These are phyloP conservation scores for Lagorchestes hirsutus DNA, from an alignment of 2,797 vertebrate species.

Conservation along the genomic window DNA sequence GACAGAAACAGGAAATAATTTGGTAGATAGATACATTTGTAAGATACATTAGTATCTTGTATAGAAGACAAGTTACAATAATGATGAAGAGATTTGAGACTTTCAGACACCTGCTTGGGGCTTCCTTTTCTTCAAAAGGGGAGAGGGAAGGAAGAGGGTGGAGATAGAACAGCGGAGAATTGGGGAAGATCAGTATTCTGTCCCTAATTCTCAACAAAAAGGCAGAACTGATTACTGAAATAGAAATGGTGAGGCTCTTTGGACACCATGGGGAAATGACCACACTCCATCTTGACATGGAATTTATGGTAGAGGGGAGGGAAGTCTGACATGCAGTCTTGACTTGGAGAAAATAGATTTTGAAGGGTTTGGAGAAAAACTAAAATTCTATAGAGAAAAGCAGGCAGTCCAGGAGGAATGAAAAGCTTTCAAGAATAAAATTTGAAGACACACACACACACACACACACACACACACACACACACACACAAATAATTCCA, in stretches of 20 bases:
- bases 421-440: too few relatives aligned
- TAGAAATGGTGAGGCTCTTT: background rate
- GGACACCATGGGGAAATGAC: background rate
- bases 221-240: background rate
- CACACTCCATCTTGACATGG: background rate
- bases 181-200: background rate
- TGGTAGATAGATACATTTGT: accelerated
- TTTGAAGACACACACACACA: too few relatives aligned
- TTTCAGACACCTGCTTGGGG: background rate
- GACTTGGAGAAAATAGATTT: too few relatives aligned
- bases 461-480: too few relatives aligned
- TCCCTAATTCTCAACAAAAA: background rate
- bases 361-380: too few relatives aligned
- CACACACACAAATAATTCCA: too few relatives aligned
- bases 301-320: background rate
- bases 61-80: background rate
- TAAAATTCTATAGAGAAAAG: too few relatives aligned
- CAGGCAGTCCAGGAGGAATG: too few relatives aligned
- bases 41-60: background rate
- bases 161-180: background rate
- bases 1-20: background rate
- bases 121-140: background rate
- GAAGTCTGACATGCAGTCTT: background rate
- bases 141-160: background rate
- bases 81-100: background rate